These are phyloP conservation scores for Zeugodacus cucurbitae DNA, from an alignment of 1,140 invertebrate genomes.

Conservation along the genomic window DNA sequence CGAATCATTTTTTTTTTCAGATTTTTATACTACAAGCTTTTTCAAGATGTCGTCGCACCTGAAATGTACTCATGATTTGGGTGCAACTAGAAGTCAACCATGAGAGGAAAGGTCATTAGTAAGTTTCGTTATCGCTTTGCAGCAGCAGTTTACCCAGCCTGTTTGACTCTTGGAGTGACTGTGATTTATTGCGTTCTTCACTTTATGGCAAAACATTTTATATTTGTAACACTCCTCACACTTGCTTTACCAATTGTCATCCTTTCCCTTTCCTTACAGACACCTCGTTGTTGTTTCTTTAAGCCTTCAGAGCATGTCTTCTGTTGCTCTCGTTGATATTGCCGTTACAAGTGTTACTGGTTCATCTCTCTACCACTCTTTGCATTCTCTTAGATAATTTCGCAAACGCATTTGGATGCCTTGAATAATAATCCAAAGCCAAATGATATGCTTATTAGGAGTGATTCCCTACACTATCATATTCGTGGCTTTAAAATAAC, in stretches of 20 bases:
- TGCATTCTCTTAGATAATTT: not conserved
- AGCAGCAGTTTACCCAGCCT: not conserved
- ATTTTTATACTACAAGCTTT: too few species aligned
- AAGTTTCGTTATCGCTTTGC: not conserved
- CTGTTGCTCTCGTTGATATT: conserved; percentile 5
- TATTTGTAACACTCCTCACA: not conserved
- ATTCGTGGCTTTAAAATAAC: not conserved
- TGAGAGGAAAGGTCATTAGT: not conserved
- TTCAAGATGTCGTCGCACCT: too few species aligned
- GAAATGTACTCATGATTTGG: too few species aligned
- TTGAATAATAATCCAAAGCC: not conserved
- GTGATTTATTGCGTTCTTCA: conserved; percentile 35
- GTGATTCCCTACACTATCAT: not conserved
- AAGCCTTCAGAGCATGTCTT: conserved; percentile 1
- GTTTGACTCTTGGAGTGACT: not conserved
- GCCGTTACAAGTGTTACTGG: not conserved
- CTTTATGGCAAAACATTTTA: conserved; percentile 22
- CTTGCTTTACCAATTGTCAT: too few species aligned
- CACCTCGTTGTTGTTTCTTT: not conserved
- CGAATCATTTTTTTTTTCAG: too few species aligned
- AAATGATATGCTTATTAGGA: not conserved
- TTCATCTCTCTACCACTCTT: not conserved
- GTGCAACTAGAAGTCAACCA: too few species aligned
- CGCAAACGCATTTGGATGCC: not conserved
- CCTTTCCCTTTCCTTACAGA: not conserved